These are phyloP conservation scores for Megathymus violae DNA, from an alignment of 1,140 invertebrate species.

Conservation along the genomic window DNA sequence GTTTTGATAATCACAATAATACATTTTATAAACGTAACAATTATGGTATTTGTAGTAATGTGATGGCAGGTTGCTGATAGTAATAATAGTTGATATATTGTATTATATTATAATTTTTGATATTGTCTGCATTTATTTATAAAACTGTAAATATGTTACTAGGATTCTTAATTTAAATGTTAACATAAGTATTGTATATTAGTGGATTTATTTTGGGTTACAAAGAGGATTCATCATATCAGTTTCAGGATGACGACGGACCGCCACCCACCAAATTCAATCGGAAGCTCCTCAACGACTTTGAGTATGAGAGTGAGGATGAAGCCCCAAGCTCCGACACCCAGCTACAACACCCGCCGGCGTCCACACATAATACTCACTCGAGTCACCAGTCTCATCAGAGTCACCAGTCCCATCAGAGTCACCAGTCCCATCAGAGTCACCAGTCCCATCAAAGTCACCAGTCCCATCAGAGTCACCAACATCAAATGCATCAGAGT, in stretches of 20 bases:
- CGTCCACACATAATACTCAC: slow-evolving; percentile 33
- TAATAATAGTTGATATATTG: too few relatives aligned
- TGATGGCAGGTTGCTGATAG: too few relatives aligned
- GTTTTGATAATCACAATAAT: too few relatives aligned
- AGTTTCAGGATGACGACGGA: slow-evolving; percentile 69
- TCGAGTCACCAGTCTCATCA: slow-evolving; percentile 39
- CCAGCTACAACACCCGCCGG: slow-evolving; percentile 38
- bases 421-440: slow-evolving; percentile 35
- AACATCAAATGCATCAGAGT: too few relatives aligned
- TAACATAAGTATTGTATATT: too few relatives aligned
- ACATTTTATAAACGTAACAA: neutral
- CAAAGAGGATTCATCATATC: too few relatives aligned
- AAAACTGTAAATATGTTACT: too few relatives aligned
- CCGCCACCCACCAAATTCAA: slow-evolving; percentile 71
- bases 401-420: slow-evolving; percentile 24
- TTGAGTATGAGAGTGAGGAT: slow-evolving; percentile 82
- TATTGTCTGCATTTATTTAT: too few relatives aligned
- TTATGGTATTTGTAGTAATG: too few relatives aligned
- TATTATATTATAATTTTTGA: too few relatives aligned
- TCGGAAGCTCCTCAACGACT: slow-evolving; percentile 77
- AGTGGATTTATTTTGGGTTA: slow-evolving; percentile 8
- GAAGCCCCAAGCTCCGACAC: slow-evolving; percentile 49
- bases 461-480: neutral
- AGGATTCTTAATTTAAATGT: too few relatives aligned
- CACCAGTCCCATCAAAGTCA: slow-evolving; percentile 13